Percentiles rank a stretch among this genome's conserved stretches.
phyloP scores from a whole-genome alignment of 64 coral and sea anemone genomes.

The Stylophora pistillata region DNA sequence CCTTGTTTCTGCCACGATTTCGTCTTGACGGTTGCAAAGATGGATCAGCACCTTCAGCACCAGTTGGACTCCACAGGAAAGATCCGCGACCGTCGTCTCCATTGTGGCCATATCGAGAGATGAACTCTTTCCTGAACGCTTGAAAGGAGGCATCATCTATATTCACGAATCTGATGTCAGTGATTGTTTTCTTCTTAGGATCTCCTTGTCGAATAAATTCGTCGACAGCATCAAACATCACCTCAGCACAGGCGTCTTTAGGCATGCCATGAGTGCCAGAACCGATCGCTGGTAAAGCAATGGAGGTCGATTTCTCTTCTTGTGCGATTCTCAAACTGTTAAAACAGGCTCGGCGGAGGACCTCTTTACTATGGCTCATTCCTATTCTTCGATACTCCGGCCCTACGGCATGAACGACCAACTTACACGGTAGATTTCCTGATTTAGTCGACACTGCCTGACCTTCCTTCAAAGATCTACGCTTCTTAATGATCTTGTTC shows the following conservation, averaged over 20 bases:
- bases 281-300: constrained; percentile 76
- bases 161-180: constrained; percentile 72
- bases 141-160: constrained; percentile 53
- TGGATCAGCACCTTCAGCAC: not conserved
- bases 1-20: not conserved
- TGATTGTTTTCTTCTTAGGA: not conserved
- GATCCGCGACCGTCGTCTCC: no score
- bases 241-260: constrained; percentile 64
- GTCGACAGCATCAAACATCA: constrained; percentile 52
- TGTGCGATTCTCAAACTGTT: constrained; percentile 48
- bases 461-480: constrained; percentile 39
- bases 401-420: constrained; percentile 68
- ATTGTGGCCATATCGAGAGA: constrained; percentile 16
- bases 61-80: not conserved
- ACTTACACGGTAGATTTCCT: constrained; percentile 54
- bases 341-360: constrained; percentile 48
- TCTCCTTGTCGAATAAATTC: constrained; percentile 29
- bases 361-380: not conserved
- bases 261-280: constrained; percentile 77
- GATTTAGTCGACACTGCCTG: constrained; percentile 33
- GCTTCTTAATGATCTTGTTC: not conserved
- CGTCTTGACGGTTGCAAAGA: not conserved
- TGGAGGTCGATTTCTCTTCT: constrained; percentile 24
- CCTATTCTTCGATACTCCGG: constrained; percentile 16
- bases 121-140: constrained; percentile 61